phyloP scores from a whole-genome alignment of 2,888 invertebrate genomes.

The Steinernema hermaphroditum region DNA sequence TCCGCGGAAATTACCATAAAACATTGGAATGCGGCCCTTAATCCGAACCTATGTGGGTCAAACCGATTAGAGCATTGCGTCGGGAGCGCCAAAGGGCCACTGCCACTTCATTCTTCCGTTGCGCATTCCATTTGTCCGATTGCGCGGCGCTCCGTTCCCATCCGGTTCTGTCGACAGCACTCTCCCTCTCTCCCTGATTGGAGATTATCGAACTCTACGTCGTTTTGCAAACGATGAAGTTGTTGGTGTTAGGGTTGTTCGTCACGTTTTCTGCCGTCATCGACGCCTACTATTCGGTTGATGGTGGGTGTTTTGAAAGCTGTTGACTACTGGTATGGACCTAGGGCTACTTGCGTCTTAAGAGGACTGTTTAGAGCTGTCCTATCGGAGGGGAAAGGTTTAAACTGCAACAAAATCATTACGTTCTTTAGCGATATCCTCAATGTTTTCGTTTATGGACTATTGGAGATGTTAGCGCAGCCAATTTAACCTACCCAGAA shows the following conservation, averaged over 20 bases:
- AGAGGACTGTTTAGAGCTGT: neutral
- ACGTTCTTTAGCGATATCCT: neutral
- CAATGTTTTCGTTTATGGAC: neutral
- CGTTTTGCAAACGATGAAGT: constrained; percentile 26
- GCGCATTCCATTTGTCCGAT: too few relatives aligned
- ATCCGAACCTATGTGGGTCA: constrained; percentile 1
- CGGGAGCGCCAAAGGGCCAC: constrained; percentile 11
- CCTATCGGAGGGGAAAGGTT: neutral
- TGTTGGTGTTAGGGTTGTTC: neutral
- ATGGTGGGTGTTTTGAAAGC: neutral
- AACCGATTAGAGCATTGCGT: neutral
- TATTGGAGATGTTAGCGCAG: neutral
- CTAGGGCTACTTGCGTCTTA: neutral
- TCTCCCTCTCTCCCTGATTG: neutral
- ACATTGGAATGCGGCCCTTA: neutral
- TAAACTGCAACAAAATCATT: neutral
- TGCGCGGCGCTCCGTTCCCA: neutral
- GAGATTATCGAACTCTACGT: constrained; percentile 10
- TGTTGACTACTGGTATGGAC: neutral
- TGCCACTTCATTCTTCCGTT: too few relatives aligned
- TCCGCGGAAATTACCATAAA: constrained; percentile 22
- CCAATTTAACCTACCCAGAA: too few relatives aligned
- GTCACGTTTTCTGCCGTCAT: neutral
- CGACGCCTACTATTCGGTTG: constrained; percentile 4
- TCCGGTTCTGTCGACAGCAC: neutral